Evolutionary conservation across 2,888 invertebrate species (phyloP), one percentile per base, ranked within the genome.

Genomic region (Galeopsomyia nigrocyanea): DNA sequence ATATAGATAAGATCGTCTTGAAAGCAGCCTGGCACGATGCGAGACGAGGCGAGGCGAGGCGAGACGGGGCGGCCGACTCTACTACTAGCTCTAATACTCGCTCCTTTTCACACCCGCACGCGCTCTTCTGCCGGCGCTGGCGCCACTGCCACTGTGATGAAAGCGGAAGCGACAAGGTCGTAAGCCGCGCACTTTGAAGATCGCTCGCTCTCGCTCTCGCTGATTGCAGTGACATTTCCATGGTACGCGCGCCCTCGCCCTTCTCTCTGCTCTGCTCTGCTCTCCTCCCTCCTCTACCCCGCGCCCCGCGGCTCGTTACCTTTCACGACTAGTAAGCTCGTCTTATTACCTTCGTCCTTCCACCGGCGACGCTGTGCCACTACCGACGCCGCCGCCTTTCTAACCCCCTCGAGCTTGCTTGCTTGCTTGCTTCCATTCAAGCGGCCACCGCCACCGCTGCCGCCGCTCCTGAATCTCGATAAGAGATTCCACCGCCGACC

Each of bases 151-250:
- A 5, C 39, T 10, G 39, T 39, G 67, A 73, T 75, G 61, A 69
- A 69, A 68, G 60, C 62, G 62, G 57, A 62, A 71, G 62, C 55
- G 72, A 67, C 72, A 60, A 68, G 68, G 74, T 74, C 72, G 74
- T 76, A 61, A 72, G 67, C 46, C 31, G 65, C 31, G 65, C 71
- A 65, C 73, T 76, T 72, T 68, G 72, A 71, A 71, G 72, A 74
- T 73, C 62, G 62, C 26, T 47, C 26, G 47, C 16, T 65, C 62
- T 26, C 39, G 56, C 46, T 56, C 60, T 67, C 65, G 73, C 64
- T 67, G 78, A 76, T 76, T 77, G 76, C 77, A 65, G 66, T 68
- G 77, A 78, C 77, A 76, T 77, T 78, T 77, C 75, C 75, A 75
- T 63, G 65, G 71, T 67, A 58, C 50, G 19, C 61, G 39, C 39